Base-by-base conservation (phyloP, 2,888 invertebrate species). In the Drosophila pseudotalamancana region DNA sequence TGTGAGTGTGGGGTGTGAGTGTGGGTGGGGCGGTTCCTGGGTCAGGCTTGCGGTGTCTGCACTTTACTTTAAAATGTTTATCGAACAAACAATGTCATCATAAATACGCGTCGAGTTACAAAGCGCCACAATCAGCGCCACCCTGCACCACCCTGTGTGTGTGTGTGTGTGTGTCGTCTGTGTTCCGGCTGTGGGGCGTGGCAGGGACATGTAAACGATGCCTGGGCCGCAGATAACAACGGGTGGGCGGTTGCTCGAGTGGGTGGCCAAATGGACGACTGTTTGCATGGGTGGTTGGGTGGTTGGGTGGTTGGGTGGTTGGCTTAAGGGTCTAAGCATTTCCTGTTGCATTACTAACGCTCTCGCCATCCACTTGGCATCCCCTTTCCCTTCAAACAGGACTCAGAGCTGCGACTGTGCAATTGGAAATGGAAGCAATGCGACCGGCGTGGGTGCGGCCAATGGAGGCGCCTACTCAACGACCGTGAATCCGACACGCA, bases 341-440 rank as follows among this genome's bases (percentile, higher is more conserved):
- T 69, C 62, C 66, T 76, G 51, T 61, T 76, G 50, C 56, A 49
- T 37, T 54, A 61, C 76, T 72, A 78, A 85, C 54, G 35, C 39
- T 9, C 29, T 25, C 19, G 11, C 27, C 3, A 27, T 43, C 23
- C 42, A 27, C 45, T 19, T 19, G n/a, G 27, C 9, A 8, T 25
- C 37, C 2, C 12, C 9, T 9, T 4, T 14, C 14, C 9, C 4
- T n/a, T 19, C 6, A 12, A 76, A 77, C 80, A 91, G 91, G 74
- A 87, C 91, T 63, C 90, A 90, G 84, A 90, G 88, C 79, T 91
- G 91, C 87, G 91, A 91, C 72, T 91, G 91, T 81, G 79, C 82
- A 46, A 79, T 77, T 66, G 85, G 83, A 56, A 80, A 74, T 59
- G 89, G 87, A 78, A 87, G 88, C 87, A 90, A 89, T 64, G 77